These are phyloP conservation scores for Capreolus pygargus DNA, from an alignment of 2,113 vertebrate genomes.

Conservation along the genomic window DNA sequence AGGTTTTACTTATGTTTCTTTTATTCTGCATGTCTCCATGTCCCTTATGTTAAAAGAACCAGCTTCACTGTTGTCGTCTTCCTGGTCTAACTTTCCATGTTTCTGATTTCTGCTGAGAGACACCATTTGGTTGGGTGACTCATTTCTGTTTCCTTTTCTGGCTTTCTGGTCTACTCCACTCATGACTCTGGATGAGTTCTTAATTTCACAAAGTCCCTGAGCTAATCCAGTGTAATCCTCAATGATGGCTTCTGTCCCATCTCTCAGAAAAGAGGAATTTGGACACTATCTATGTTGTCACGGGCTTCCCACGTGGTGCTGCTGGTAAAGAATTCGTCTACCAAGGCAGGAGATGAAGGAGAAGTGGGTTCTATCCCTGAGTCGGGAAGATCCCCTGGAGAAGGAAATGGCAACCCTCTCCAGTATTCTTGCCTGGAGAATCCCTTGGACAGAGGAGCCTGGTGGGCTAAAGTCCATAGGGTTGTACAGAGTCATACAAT, in stretches of 20 bases:
- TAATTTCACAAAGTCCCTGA: background rate
- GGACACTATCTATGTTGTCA: background rate
- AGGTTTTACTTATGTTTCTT: background rate
- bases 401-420: background rate
- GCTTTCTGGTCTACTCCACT: background rate
- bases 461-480: background rate
- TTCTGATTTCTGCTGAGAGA: background rate
- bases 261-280: background rate
- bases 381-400: background rate
- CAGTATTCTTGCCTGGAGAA: background rate
- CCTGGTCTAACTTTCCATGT: background rate
- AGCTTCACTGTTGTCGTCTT: background rate
- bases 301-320: background rate
- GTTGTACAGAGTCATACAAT: background rate
- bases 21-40: background rate
- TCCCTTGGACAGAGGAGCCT: background rate
- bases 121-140: background rate
- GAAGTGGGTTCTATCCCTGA: background rate
- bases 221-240: background rate
- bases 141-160: background rate
- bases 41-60: background rate
- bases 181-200: background rate
- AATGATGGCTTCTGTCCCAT: background rate
- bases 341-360: background rate
- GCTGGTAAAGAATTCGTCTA: background rate